phyloP scores from a whole-genome alignment of 2,797 vertebrate genomes.

The Eidolon dupreanum region DNA sequence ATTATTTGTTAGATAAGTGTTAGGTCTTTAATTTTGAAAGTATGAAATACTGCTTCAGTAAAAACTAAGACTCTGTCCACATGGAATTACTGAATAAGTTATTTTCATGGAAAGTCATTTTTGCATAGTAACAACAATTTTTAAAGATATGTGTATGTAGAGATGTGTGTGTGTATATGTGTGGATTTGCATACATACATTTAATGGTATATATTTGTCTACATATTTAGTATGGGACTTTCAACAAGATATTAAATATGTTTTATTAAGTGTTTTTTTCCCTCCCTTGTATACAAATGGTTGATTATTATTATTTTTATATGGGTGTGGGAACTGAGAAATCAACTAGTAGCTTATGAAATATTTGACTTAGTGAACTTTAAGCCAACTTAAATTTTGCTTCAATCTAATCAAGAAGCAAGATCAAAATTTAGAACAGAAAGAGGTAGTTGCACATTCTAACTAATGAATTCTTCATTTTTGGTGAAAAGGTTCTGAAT shows the following conservation, averaged over 20 bases:
- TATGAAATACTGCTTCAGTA: not conserved
- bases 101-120: not conserved
- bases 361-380: conserved; percentile 10
- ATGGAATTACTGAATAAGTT: not conserved
- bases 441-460: not conserved
- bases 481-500: not conserved
- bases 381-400: not conserved
- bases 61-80: not conserved
- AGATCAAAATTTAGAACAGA: not conserved
- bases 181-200: not conserved
- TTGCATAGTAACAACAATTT: not conserved
- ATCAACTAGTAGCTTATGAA: not conserved
- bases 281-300: not conserved
- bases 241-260: not conserved
- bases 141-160: not conserved
- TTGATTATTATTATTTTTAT: not conserved
- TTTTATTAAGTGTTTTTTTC: not conserved
- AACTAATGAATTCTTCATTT: not conserved
- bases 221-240: not conserved
- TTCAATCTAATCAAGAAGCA: not conserved
- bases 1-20: not conserved
- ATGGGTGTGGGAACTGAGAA: not conserved
- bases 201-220: not conserved
- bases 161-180: not conserved
- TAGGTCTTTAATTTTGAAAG: conserved; percentile 23